Evolutionary conservation across 2,888 invertebrate genomes (phyloP).

Genomic region (Oeneis ivallda): DNA sequence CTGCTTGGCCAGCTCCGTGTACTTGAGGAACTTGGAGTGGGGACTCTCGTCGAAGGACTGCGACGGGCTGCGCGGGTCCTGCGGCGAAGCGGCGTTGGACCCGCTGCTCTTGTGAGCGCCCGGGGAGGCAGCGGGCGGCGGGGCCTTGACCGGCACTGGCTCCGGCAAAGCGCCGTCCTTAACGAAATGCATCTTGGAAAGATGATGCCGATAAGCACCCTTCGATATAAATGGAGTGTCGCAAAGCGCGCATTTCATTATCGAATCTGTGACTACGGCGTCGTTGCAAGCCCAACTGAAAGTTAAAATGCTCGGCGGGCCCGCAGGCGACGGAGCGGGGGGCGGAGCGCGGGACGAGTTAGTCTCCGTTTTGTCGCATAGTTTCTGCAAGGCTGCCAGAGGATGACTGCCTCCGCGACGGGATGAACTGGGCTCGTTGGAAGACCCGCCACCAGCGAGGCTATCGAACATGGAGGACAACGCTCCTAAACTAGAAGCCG

Average conservation of each 20-base stretch:
- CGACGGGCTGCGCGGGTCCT: slow-evolving; percentile 82
- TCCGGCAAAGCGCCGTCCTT: slow-evolving; percentile 94
- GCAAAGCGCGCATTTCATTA: slow-evolving; percentile 97
- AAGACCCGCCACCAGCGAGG: slow-evolving; percentile 83
- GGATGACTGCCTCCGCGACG: slow-evolving; percentile 92
- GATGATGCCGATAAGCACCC: slow-evolving; percentile 97
- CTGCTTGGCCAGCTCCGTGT: slow-evolving; percentile 99
- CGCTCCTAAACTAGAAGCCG: slow-evolving; percentile 88
- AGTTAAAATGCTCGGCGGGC: slow-evolving; percentile 91
- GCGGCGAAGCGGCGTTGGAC: slow-evolving; percentile 74
- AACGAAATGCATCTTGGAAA: slow-evolving; percentile 97
- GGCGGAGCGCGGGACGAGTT: slow-evolving; percentile 83
- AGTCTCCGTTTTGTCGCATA: slow-evolving; percentile 97
- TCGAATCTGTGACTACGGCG: slow-evolving; percentile 92
- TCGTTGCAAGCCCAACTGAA: slow-evolving; percentile 98
- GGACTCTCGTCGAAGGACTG: slow-evolving; percentile 92
- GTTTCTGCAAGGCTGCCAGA: slow-evolving; percentile 95
- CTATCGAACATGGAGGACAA: slow-evolving; percentile 95
- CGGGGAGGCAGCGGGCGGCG: slow-evolving; percentile 71
- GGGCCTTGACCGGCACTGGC: slow-evolving; percentile 84
- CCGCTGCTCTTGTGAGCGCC: slow-evolving; percentile 69
- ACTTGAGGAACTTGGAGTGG: slow-evolving; percentile 98
- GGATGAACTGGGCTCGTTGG: slow-evolving; percentile 78
- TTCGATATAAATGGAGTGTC: slow-evolving; percentile 98
- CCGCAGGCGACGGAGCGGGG: slow-evolving; percentile 82